Evolutionary conservation across 2,888 invertebrate genomes (phyloP).

Genomic region (Zhengitettix transpicula): DNA sequence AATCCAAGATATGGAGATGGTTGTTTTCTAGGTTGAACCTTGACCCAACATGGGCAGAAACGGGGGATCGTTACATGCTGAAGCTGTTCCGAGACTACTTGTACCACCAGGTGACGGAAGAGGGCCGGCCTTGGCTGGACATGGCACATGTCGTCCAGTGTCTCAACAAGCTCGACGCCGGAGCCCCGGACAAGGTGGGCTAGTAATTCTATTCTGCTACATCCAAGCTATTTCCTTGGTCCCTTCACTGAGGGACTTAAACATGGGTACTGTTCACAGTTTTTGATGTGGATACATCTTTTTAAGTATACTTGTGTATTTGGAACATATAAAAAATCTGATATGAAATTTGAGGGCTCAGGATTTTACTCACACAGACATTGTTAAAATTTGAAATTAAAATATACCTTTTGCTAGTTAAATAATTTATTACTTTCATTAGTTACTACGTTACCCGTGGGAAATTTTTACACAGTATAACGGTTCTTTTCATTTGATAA

Average conservation of each 20-base stretch:
- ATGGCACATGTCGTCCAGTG: constrained; percentile 87
- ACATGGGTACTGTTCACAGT: too few species aligned
- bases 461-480: too few species aligned
- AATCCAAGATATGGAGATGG: background rate
- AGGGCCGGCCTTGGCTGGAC: constrained; percentile 91
- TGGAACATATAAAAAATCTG: too few species aligned
- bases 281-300: too few species aligned
- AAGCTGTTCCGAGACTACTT: constrained; percentile 95
- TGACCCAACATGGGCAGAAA: constrained; percentile 93
- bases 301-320: too few species aligned
- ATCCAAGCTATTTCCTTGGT: background rate
- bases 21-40: constrained; percentile 56
- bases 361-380: too few species aligned
- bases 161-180: constrained; percentile 82
- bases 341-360: too few species aligned
- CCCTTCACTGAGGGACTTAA: background rate
- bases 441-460: too few species aligned
- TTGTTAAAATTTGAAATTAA: too few species aligned
- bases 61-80: constrained; percentile 94
- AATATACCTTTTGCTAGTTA: too few species aligned
- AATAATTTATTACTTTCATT: too few species aligned
- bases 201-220: background rate
- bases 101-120: constrained; percentile 87
- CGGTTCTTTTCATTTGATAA: too few species aligned
- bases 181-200: constrained; percentile 57